A percentile compares a stretch with the other conserved stretches of the same genome.
Evolutionary conservation across 2,797 vertebrate species (phyloP).

Genomic region (Centroberyx gerrardi): DNA sequence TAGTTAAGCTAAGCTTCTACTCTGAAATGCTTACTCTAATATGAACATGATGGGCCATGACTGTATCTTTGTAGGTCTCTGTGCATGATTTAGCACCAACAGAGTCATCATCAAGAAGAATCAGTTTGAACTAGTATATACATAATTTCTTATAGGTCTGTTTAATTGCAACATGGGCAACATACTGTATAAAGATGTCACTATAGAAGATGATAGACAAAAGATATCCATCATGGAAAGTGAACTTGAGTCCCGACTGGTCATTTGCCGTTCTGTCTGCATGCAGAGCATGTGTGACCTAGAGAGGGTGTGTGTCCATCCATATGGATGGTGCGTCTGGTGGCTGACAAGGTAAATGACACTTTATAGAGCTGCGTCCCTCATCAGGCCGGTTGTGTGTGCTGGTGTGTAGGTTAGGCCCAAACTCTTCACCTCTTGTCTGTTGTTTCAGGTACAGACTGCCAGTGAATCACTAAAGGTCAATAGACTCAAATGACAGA

Average conservation of each 20-base stretch:
- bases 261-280: slow-evolving; percentile 49
- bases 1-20: not conserved
- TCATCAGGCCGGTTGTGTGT: slow-evolving; percentile 44
- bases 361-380: slow-evolving; percentile 65
- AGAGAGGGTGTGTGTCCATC: slow-evolving; percentile 55
- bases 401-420: slow-evolving; percentile 54
- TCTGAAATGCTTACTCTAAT: slow-evolving; percentile 15
- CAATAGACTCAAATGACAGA: slow-evolving; percentile 78
- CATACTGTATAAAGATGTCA: slow-evolving; percentile 14
- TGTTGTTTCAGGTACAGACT: slow-evolving; percentile 66
- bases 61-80: not conserved
- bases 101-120: not conserved
- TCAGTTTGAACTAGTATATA: not conserved
- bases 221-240: slow-evolving; percentile 36
- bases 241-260: slow-evolving; percentile 30
- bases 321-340: slow-evolving; percentile 68
- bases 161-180: slow-evolving; percentile 6
- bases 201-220: slow-evolving; percentile 19
- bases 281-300: slow-evolving; percentile 60
- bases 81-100: slow-evolving; percentile 24
- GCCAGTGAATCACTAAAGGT: slow-evolving; percentile 74
- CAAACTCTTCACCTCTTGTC: slow-evolving; percentile 66
- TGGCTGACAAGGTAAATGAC: slow-evolving; percentile 67
- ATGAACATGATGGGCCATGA: not conserved
- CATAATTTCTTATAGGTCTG: slow-evolving; percentile 32